A percentile compares a stretch with the other conserved stretches of the same genome.
These are phyloP conservation scores for Calosoma granatense DNA, from an alignment of 1,140 invertebrate species.

Conservation along the genomic window DNA sequence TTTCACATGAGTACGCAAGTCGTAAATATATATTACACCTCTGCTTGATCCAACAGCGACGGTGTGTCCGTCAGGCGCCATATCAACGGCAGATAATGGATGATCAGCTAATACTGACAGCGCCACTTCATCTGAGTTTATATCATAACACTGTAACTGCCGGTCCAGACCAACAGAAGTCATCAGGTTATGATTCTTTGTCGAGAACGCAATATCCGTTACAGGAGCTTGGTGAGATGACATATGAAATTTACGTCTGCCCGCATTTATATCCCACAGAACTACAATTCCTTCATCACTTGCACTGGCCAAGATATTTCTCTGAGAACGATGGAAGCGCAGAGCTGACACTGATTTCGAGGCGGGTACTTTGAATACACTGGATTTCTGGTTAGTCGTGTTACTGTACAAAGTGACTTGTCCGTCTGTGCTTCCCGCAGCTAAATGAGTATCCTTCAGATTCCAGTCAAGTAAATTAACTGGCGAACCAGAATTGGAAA, in stretches of 20 bases:
- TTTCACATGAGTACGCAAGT: slow-evolving; percentile 17
- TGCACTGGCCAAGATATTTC: slow-evolving; percentile 24
- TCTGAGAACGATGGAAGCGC: slow-evolving; percentile 24
- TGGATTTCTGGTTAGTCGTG: slow-evolving; percentile 20
- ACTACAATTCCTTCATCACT: slow-evolving; percentile 30
- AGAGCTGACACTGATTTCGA: slow-evolving; percentile 24
- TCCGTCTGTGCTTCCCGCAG: slow-evolving; percentile 26
- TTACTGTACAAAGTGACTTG: slow-evolving; percentile 27
- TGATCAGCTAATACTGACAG: slow-evolving; percentile 21
- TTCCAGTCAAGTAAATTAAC: slow-evolving; percentile 25
- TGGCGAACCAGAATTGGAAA: slow-evolving; percentile 19
- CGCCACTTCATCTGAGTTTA: slow-evolving; percentile 20
- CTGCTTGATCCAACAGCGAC: slow-evolving; percentile 26
- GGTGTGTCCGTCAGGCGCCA: slow-evolving; percentile 24
- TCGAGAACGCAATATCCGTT: slow-evolving; percentile 25
- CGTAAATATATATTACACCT: slow-evolving; percentile 27
- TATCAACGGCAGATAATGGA: slow-evolving; percentile 28
- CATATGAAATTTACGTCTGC: slow-evolving; percentile 21
- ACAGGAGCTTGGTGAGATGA: slow-evolving; percentile 26
- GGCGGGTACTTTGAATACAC: slow-evolving; percentile 25
- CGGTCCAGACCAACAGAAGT: slow-evolving; percentile 26
- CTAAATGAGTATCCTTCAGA: slow-evolving; percentile 28
- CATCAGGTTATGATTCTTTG: slow-evolving; percentile 24
- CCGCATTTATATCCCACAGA: slow-evolving; percentile 30
- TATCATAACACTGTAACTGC: slow-evolving; percentile 27